These are phyloP conservation scores for Xanthia icteritia DNA, from an alignment of 2,888 invertebrate species.

Conservation along the genomic window DNA sequence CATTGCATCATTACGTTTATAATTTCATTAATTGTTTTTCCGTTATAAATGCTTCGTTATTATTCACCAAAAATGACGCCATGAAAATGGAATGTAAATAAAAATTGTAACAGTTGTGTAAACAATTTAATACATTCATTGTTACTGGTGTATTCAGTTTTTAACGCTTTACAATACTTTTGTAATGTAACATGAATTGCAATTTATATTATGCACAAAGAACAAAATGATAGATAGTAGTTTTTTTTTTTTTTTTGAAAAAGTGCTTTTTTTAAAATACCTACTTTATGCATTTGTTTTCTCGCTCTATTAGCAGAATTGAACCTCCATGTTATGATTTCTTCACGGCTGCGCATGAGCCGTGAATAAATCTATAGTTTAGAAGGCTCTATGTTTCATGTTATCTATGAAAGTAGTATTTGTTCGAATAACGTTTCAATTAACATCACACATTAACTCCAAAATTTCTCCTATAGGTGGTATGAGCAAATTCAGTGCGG, in stretches of 20 bases:
- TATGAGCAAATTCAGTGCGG: slow-evolving; percentile 98
- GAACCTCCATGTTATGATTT: neutral
- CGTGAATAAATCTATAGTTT: neutral
- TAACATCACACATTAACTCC: neutral
- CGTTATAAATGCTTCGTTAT: neutral
- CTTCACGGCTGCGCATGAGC: neutral
- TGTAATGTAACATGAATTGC: neutral
- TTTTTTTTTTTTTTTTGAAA: too few species aligned
- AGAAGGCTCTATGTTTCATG: neutral
- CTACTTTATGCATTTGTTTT: neutral
- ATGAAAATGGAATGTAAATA: slow-evolving; percentile 10
- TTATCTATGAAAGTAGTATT: neutral
- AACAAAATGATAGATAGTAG: neutral
- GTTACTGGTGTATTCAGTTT: slow-evolving; percentile 3
- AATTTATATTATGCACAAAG: neutral
- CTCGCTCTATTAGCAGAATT: neutral
- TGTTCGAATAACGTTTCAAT: neutral
- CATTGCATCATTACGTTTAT: slow-evolving; percentile 8
- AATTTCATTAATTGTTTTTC: slow-evolving; percentile 7
- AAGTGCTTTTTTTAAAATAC: neutral
- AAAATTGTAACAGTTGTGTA: slow-evolving; percentile 17
- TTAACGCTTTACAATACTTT: neutral
- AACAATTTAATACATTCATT: neutral
- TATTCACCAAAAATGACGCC: neutral
- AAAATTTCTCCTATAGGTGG: slow-evolving; percentile 91